phyloP scores from a whole-genome alignment of 2,888 invertebrate species.

The Branchipolynoe longqiensis region DNA sequence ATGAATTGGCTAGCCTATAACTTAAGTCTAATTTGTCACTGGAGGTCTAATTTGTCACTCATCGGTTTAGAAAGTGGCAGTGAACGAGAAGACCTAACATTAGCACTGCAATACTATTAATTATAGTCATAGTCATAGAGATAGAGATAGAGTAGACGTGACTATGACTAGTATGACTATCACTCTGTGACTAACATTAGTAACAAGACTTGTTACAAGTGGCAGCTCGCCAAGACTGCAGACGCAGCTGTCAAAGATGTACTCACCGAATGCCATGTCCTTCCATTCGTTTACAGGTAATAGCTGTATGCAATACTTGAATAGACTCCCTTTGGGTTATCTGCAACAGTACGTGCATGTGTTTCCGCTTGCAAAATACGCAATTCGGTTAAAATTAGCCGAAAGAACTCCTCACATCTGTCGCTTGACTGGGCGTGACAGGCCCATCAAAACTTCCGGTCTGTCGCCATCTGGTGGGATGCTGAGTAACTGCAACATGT shows the following conservation, averaged over 20 bases:
- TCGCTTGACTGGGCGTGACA: slow-evolving; percentile 39
- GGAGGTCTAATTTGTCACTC: too few relatives aligned
- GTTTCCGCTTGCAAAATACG: neutral
- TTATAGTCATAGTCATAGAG: too few relatives aligned
- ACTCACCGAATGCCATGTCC: neutral
- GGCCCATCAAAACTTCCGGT: slow-evolving; percentile 53
- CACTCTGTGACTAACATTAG: neutral
- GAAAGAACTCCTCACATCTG: slow-evolving; percentile 4
- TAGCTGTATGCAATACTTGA: neutral
- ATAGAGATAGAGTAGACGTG: too few relatives aligned
- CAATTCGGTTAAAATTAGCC: neutral
- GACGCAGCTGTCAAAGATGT: neutral
- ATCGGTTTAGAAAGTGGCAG: too few relatives aligned
- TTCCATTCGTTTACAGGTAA: neutral
- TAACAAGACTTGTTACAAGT: neutral
- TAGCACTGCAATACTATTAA: too few relatives aligned
- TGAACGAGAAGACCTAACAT: too few relatives aligned
- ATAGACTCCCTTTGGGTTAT: neutral
- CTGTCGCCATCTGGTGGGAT: slow-evolving; percentile 26
- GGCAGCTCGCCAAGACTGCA: neutral
- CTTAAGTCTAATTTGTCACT: too few relatives aligned
- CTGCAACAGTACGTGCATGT: neutral
- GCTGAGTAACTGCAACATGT: slow-evolving; percentile 24
- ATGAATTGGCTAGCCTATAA: too few relatives aligned
- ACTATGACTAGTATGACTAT: too few relatives aligned